A percentile compares a stretch with the other conserved stretches of the same genome.
Conservation (phyloP, 2,113 vertebrate species). For the Leptobrachium leishanense region DNA sequence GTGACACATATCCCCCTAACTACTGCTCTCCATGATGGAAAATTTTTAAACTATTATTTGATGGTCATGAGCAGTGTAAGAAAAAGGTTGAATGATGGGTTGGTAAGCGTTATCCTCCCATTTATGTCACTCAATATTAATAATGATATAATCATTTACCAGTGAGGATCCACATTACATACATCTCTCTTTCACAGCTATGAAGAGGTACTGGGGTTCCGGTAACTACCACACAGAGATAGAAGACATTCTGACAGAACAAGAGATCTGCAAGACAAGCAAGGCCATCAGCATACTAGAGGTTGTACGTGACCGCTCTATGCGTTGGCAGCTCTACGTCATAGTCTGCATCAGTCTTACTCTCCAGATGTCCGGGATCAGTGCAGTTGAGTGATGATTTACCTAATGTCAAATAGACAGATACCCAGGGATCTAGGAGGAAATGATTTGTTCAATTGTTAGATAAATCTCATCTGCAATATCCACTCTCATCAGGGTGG, state of each 20-base stretch:
- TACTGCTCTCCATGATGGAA: too few relatives aligned
- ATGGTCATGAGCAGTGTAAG: too few relatives aligned
- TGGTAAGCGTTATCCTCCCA: too few relatives aligned
- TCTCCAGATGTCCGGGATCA: constrained; percentile 64
- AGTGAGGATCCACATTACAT: too few relatives aligned
- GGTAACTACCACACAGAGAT: constrained; percentile 59
- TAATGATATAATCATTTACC: too few relatives aligned
- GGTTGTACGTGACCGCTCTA: constrained; percentile 55
- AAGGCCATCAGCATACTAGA: constrained; percentile 57
- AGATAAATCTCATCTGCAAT: too few relatives aligned
- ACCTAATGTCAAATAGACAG: neutral
- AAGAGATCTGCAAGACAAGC: constrained; percentile 49
- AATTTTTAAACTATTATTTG: too few relatives aligned
- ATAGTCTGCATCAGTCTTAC: constrained; percentile 55
- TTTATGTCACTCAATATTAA: too few relatives aligned
- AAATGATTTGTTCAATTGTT: too few relatives aligned
- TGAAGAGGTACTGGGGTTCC: constrained; percentile 66
- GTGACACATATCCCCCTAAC: too few relatives aligned
- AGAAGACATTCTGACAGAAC: constrained; percentile 59
- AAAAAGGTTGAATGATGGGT: too few relatives aligned
- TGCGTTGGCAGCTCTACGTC: constrained; percentile 62
- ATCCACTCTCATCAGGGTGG: too few relatives aligned
- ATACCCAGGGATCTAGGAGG: neutral
- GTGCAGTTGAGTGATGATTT: constrained; percentile 50
- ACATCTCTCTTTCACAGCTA: constrained; percentile 49